Evolutionary conservation across 2,113 vertebrate species (phyloP).

Genomic region (Galbula dea): DNA sequence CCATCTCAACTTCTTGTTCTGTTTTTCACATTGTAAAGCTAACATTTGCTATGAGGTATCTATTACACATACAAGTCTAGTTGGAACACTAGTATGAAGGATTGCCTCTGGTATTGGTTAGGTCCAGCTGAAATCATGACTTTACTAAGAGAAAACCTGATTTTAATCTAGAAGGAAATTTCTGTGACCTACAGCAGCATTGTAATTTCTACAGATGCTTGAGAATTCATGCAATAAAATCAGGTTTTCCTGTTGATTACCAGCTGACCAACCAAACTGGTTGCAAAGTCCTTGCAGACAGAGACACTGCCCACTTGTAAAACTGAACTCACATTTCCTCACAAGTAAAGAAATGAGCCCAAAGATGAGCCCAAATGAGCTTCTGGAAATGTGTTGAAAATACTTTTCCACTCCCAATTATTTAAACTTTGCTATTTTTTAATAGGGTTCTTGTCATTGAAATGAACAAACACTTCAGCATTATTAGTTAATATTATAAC

Average conservation of each 20-base stretch:
- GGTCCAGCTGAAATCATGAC: neutral
- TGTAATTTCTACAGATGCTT: neutral
- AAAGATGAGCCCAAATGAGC: too few species aligned
- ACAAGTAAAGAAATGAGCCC: neutral
- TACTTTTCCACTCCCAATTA: neutral
- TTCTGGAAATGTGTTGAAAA: neutral
- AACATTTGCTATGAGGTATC: neutral
- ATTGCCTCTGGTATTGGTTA: neutral
- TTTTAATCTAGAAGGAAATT: neutral
- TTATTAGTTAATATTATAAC: neutral
- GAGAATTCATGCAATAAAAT: neutral
- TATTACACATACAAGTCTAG: neutral
- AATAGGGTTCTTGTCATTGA: neutral
- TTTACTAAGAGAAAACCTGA: neutral
- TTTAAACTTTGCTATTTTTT: neutral
- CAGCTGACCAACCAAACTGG: neutral
- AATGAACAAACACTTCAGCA: neutral
- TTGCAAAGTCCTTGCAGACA: neutral
- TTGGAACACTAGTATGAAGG: neutral
- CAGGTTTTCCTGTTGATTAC: neutral
- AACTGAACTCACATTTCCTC: neutral
- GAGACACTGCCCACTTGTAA: neutral
- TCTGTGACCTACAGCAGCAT: neutral
- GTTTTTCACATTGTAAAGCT: neutral
- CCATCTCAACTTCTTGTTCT: neutral